Conservation (phyloP, 2,888 invertebrate genomes). For the Hydropsyche betteni region DNA sequence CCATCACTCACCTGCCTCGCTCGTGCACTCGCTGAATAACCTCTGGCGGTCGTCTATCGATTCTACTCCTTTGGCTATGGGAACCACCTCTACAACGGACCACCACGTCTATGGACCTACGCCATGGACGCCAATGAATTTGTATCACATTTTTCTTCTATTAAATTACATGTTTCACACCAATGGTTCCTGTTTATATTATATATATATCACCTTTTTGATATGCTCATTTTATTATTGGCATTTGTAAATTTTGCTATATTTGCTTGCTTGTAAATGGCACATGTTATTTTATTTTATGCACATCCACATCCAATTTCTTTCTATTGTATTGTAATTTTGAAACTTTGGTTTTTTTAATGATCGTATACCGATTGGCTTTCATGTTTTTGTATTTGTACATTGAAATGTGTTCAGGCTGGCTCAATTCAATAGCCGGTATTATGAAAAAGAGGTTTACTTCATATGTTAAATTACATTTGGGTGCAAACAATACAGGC, state of each 20-base stretch:
- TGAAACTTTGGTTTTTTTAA: neutral
- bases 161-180: conserved; percentile 50
- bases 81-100: conserved; percentile 41
- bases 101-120: conserved; percentile 45
- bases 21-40: conserved; percentile 44
- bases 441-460: conserved; percentile 82
- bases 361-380: neutral
- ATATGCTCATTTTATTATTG: conserved; percentile 47
- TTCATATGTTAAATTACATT: conserved; percentile 84
- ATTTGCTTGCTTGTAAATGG: conserved; percentile 31
- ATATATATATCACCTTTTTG: conserved; percentile 58
- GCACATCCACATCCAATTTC: conserved; percentile 32
- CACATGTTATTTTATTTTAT: conserved; percentile 19
- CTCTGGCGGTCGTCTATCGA: conserved; percentile 40
- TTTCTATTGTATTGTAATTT: conserved; percentile 14
- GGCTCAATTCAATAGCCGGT: conserved; percentile 75
- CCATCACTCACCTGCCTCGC: conserved; percentile 40
- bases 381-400: neutral
- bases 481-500: conserved; percentile 62
- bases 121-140: conserved; percentile 42
- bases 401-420: conserved; percentile 59
- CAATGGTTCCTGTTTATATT: conserved; percentile 53
- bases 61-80: conserved; percentile 43
- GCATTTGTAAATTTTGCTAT: conserved; percentile 28
- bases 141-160: conserved; percentile 50